phyloP scores from a whole-genome alignment of 2,797 vertebrate species.

The Pristis pectinata region DNA sequence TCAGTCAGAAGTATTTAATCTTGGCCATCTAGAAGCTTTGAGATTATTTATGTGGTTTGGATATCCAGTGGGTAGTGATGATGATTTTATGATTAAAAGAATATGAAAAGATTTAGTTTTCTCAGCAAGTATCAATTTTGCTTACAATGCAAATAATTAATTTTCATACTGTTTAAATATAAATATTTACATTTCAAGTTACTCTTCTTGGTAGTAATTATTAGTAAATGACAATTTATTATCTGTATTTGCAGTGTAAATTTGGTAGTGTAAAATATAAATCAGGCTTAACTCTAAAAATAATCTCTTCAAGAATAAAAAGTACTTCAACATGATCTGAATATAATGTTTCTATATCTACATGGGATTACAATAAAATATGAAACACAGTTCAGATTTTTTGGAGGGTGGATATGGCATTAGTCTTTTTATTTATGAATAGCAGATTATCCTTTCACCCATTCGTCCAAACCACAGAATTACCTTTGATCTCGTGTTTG shows the following conservation, averaged over 20 bases:
- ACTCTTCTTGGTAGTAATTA: not conserved
- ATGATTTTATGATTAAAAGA: not conserved
- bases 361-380: constrained; percentile 10
- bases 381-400: not conserved
- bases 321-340: not conserved
- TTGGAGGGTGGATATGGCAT: not conserved
- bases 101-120: not conserved
- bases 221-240: not conserved
- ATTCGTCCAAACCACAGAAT: constrained; percentile 36
- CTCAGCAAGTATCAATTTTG: not conserved
- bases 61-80: not conserved
- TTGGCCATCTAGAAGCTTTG: not conserved
- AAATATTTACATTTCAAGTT: not conserved
- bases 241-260: not conserved
- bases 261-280: not conserved
- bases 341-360: not conserved
- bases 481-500: constrained; percentile 25
- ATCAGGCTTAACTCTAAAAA: not conserved
- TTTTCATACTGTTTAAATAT: not conserved
- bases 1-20: not conserved
- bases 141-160: not conserved
- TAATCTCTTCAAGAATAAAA: not conserved
- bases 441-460: constrained; percentile 26
- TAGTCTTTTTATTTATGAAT: not conserved
- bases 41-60: not conserved